These are phyloP conservation scores for Conops quadrifasciatus DNA, from an alignment of 2,888 invertebrate species.

Conservation along the genomic window DNA sequence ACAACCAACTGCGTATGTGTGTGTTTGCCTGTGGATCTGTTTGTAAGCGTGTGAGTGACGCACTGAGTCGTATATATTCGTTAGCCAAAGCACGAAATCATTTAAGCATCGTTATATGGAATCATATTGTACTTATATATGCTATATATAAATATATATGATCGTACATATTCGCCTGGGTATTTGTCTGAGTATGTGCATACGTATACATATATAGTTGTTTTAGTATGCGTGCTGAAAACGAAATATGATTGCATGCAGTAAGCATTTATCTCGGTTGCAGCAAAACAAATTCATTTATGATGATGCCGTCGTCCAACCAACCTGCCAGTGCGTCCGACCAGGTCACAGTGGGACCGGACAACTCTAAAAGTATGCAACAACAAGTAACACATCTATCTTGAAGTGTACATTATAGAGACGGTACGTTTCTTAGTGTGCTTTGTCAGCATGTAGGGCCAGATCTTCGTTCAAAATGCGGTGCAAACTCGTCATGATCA, in stretches of 20 bases:
- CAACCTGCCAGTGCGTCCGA: conserved; percentile 5
- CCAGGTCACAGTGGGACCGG: background rate
- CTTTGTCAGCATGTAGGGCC: no score
- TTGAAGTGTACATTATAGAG: no score
- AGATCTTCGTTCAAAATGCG: no score
- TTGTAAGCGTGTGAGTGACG: background rate
- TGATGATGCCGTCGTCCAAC: conserved; percentile 24
- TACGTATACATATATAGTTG: background rate
- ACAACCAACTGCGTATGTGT: conserved; percentile 50
- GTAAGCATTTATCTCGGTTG: conserved; percentile 20
- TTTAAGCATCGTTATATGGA: no score
- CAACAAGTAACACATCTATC: no score
- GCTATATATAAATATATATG: background rate
- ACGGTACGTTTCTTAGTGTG: no score
- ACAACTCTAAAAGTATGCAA: no score
- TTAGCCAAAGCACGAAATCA: background rate
- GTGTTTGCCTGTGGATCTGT: no score
- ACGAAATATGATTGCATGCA: conserved; percentile 20
- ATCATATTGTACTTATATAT: no score
- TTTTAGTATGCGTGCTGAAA: background rate
- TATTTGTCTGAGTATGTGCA: background rate
- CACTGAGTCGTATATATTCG: background rate
- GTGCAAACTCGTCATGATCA: no score
- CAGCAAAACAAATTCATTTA: conserved; percentile 25
- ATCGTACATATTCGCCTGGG: background rate